A percentile compares a stretch with the other conserved stretches of the same genome.
phyloP scores from a whole-genome alignment of 1,140 invertebrate species.

The Kradibia gibbosae region DNA sequence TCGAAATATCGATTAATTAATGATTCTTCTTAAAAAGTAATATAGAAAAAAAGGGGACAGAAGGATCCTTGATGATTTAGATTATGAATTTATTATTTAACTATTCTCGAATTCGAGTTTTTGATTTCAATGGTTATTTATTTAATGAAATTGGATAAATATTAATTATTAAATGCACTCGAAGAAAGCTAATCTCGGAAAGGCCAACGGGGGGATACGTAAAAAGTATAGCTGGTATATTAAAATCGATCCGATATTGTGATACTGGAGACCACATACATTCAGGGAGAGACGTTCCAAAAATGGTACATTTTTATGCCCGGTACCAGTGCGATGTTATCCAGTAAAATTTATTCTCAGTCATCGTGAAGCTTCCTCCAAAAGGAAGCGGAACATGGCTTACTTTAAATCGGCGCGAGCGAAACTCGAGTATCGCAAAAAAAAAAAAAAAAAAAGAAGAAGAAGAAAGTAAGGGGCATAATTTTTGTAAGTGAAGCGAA shows the following conservation, averaged over 20 bases:
- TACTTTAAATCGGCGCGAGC: background rate
- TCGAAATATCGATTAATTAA: background rate
- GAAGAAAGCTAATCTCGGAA: background rate
- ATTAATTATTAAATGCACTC: background rate
- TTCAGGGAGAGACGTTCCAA: background rate
- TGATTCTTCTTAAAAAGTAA: background rate
- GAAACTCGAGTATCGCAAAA: background rate
- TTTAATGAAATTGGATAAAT: too few relatives aligned
- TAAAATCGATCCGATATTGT: constrained; percentile 11
- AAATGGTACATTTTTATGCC: background rate
- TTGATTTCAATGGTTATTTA: too few relatives aligned
- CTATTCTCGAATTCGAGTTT: too few relatives aligned
- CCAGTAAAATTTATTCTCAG: constrained; percentile 17
- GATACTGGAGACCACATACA: background rate
- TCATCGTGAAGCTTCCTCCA: background rate
- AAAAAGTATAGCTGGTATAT: background rate
- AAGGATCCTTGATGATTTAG: too few relatives aligned
- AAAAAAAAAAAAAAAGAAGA: too few relatives aligned
- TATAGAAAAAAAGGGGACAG: background rate
- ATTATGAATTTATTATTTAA: too few relatives aligned
- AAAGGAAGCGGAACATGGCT: background rate
- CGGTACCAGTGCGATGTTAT: constrained; percentile 3
- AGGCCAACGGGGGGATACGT: background rate
- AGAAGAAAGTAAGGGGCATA: background rate
- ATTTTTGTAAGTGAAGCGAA: background rate